These are phyloP conservation scores for Camponotus pennsylvanicus DNA, from an alignment of 1,140 invertebrate genomes.

Conservation along the genomic window DNA sequence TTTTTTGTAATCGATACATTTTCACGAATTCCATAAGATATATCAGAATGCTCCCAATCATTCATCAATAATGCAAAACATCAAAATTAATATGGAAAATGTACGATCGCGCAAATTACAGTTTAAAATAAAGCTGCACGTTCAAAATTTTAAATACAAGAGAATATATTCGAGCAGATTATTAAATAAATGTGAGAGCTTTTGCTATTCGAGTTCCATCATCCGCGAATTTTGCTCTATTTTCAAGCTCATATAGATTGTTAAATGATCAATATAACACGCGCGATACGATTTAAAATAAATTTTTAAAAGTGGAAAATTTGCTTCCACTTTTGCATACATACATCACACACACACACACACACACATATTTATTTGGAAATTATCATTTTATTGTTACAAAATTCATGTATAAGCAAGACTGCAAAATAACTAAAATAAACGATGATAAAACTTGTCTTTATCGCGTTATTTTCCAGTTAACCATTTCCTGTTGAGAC, in stretches of 20 bases:
- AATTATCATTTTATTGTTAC: not conserved
- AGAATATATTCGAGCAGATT: constrained; percentile 15
- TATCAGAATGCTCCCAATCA: not conserved
- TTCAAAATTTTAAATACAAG: not conserved
- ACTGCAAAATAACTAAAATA: not conserved
- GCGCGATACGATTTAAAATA: constrained; percentile 53
- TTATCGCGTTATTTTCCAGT: not conserved
- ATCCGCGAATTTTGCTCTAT: constrained; percentile 61
- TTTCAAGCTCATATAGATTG: constrained; percentile 36
- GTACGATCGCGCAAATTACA: not conserved
- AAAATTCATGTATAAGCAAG: not conserved
- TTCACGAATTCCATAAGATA: not conserved
- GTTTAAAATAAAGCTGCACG: constrained; percentile 33
- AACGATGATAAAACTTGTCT: not conserved
- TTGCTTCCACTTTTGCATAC: not conserved
- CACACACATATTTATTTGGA: too few species aligned
- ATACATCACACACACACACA: too few species aligned
- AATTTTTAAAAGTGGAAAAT: constrained; percentile 45
- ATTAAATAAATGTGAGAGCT: constrained; percentile 43
- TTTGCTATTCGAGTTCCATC: constrained; percentile 2
- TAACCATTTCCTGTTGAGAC: constrained; percentile 2
- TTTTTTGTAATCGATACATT: not conserved
- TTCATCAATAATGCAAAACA: not conserved
- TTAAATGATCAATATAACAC: constrained; percentile 61
- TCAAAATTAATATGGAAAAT: constrained; percentile 14